Base-by-base conservation (phyloP, 2,797 vertebrate species). In the Spondyliosoma cantharus region DNA sequence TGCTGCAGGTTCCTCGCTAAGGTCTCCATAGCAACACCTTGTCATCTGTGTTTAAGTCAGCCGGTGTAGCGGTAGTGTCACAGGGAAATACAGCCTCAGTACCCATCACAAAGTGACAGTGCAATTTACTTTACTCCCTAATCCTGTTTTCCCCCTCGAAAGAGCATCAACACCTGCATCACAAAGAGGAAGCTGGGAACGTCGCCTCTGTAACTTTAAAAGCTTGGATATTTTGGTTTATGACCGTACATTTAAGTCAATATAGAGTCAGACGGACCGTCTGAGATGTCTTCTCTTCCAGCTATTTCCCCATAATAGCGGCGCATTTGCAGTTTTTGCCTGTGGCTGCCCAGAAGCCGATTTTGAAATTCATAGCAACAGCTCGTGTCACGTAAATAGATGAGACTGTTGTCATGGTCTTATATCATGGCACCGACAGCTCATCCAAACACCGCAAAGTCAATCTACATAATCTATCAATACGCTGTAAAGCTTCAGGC, bases 1-100 rank as follows among this genome's bases (percentile, higher is more conserved):
- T 88, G 83, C 86, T 77, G 86, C 87, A 85, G 86, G 84, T 87
- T 90, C 71, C 84, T 78, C 16, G 32, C 86, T 72, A 65, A 84
- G 87, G 89, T 93, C 90, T 87, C 93, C 93, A 93, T 94, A 86
- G 93, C 91, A 93, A 94, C 92, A 88, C 87, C 80, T 91, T 93
- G 92, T 93, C 92, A 92, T 90, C 82, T 84, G 87, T 80, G 86
- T 86, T 91, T 84, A 90, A 92, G 86, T 91, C 84, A 83, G 85
- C 87, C 79, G 75, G 84, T 86, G 82, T 84, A 86, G 87, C 84
- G 63, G 80, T 71, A 49, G 80, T 88, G 87, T 92, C 85, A 89
- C 82, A 78, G 86, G 75, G 83, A 91, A 85, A 90, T 83, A 76
- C 78, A 84, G 87, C 90, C 89, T 89, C 87, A 82, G 89, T 72